Evolutionary conservation across 2,113 vertebrate genomes (phyloP).

Genomic region (Fulmarus glacialis): DNA sequence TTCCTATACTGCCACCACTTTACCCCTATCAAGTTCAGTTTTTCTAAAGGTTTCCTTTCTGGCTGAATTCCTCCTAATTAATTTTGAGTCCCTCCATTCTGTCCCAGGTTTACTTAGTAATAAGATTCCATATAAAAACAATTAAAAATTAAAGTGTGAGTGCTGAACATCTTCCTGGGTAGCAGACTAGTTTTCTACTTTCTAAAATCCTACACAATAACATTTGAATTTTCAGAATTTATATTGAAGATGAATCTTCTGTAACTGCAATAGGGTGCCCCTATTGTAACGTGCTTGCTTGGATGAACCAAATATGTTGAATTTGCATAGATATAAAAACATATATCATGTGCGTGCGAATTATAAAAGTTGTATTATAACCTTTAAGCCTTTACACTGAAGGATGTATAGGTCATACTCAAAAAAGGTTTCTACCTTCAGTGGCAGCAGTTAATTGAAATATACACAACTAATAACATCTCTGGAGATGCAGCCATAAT

Average conservation of each 20-base stretch:
- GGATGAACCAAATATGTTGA: not conserved
- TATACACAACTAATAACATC: not conserved
- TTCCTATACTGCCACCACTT: not conserved
- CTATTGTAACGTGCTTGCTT: not conserved
- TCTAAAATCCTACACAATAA: not conserved
- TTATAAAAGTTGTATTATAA: not conserved
- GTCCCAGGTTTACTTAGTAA: not conserved
- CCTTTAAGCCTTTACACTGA: not conserved
- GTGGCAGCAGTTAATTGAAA: not conserved
- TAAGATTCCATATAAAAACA: not conserved
- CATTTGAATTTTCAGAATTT: not conserved
- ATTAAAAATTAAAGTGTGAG: not conserved
- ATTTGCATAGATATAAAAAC: not conserved
- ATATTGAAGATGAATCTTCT: not conserved
- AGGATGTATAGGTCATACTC: not conserved
- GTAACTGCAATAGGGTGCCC: not conserved
- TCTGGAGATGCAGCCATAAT: not conserved
- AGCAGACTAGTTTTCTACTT: not conserved
- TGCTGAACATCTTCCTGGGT: not conserved
- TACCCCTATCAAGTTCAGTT: not conserved
- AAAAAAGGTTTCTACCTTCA: not conserved
- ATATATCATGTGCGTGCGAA: not conserved
- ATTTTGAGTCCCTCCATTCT: not conserved
- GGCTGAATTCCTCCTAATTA: not conserved
- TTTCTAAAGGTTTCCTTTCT: not conserved